phyloP scores from a whole-genome alignment of 2,113 vertebrate genomes.

The Myiozetetes cayanensis region DNA sequence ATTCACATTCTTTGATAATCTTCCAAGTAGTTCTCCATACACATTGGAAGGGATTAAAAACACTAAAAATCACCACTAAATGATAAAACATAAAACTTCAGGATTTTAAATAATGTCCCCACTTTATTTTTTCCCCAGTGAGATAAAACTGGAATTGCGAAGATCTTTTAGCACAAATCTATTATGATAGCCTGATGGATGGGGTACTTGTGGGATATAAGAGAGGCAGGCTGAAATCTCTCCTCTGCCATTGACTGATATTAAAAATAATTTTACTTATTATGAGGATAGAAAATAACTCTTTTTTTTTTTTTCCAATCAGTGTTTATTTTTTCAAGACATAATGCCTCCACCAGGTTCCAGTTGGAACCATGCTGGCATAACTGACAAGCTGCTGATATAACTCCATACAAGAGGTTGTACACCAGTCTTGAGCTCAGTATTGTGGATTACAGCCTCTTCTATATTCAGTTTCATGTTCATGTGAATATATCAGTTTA shows the following conservation, averaged over 20 bases:
- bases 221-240: not conserved
- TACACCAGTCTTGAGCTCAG: not conserved
- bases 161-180: not conserved
- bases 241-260: not conserved
- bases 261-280: not conserved
- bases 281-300: not conserved
- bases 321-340: not conserved
- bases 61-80: not conserved
- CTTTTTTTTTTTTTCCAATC: no score
- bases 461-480: not conserved
- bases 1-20: not conserved
- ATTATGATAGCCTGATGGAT: not conserved
- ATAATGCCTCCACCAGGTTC: not conserved
- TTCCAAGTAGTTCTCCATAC: not conserved
- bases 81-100: not conserved
- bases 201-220: no score
- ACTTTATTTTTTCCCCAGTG: not conserved
- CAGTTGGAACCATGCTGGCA: not conserved
- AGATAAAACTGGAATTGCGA: not conserved
- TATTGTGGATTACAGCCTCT: not conserved
- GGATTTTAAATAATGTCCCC: not conserved
- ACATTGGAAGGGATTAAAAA: not conserved
- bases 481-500: not conserved
- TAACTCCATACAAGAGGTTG: fast-evolving
- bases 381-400: not conserved